Base-by-base conservation (phyloP, 1,140 invertebrate genomes). In the Popillia japonica region DNA sequence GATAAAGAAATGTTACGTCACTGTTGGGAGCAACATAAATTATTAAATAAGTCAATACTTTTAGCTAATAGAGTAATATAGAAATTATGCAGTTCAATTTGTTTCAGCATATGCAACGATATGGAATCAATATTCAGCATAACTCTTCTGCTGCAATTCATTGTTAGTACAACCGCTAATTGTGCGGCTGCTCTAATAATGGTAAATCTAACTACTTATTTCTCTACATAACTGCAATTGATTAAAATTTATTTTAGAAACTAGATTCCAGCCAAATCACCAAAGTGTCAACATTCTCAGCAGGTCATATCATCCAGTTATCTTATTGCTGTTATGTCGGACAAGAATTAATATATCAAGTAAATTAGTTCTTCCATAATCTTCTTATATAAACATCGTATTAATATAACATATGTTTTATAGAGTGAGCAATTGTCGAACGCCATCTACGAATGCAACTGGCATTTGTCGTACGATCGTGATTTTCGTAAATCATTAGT, bases 21-120 rank as follows among this genome's bases (percentile, higher is more conserved):
- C 17, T 76, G 75, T 55, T 76, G 48, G 42, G 42, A 76, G 14
- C 75, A 76, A 11, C 75, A 76, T 55, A 44, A 76, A 27, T 9
- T 55, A 22, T 11, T 76, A 14, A 48, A 40, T 11, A 34, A 27
- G 75, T 76, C 4, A 75, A 10, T 42, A 73, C n/a, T 23, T n/a
- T 23, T n/a, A 73, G 40, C 34, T 40, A 23, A 23, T 75, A 42
- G 23, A 40, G 2, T 10, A 8, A 75, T 75, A 75, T 40, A 11
- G 20, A 23, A 23, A 11, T 27, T 68, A 10, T n/a, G 23, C 8
- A 27, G n/a, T n/a, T 23, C 22, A 0, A 34, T 74, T 74, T 41
- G 11, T 74, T 2, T 34, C 20, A 76, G 75, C 14, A 23, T 76
- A 2, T 76, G 75, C 11, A 48, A 9, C n/a, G 23, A 76, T 6